Percentiles rank a stretch among this genome's conserved stretches.
These are phyloP conservation scores for Heliopora coerulea DNA, from an alignment of 92 coral and sea anemone species.

Conservation along the genomic window DNA sequence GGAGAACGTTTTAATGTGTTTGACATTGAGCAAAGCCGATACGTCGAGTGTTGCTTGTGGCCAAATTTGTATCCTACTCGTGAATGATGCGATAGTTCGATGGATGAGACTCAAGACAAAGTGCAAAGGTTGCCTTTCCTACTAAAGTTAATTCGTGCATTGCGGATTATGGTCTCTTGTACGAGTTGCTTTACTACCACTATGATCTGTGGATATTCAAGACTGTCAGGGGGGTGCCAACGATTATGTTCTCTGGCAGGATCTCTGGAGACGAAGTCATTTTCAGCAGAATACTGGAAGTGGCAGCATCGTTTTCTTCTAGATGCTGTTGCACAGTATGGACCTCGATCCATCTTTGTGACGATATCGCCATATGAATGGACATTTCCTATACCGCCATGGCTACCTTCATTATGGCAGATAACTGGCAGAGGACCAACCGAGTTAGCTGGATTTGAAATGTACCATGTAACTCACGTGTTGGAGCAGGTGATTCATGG, in stretches of 20 bases:
- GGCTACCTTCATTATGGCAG: not conserved
- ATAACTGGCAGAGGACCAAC: constrained; percentile 34
- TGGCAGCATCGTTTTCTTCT: constrained; percentile 23
- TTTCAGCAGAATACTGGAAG: not conserved
- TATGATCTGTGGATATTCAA: too few species aligned
- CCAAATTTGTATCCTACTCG: too few species aligned
- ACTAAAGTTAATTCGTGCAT: too few species aligned
- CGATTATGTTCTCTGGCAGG: constrained; percentile 36
- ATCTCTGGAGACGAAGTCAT: constrained; percentile 14
- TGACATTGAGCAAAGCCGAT: too few species aligned
- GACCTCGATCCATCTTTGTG: constrained; percentile 12
- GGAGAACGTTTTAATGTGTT: too few species aligned
- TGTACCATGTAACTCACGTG: not conserved
- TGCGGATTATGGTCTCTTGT: too few species aligned
- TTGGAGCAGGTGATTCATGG: not conserved
- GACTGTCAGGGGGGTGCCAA: too few species aligned
- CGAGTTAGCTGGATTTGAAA: not conserved
- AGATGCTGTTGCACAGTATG: constrained; percentile 37
- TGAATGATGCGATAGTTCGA: too few species aligned
- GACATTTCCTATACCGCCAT: not conserved
- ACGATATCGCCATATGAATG: constrained; percentile 17
- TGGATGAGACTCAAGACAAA: too few species aligned
- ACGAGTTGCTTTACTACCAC: too few species aligned
- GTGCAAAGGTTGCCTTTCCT: too few species aligned
- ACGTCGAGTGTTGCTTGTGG: too few species aligned